These are phyloP conservation scores for Huso huso DNA, from an alignment of 2,797 vertebrate species.

Conservation along the genomic window DNA sequence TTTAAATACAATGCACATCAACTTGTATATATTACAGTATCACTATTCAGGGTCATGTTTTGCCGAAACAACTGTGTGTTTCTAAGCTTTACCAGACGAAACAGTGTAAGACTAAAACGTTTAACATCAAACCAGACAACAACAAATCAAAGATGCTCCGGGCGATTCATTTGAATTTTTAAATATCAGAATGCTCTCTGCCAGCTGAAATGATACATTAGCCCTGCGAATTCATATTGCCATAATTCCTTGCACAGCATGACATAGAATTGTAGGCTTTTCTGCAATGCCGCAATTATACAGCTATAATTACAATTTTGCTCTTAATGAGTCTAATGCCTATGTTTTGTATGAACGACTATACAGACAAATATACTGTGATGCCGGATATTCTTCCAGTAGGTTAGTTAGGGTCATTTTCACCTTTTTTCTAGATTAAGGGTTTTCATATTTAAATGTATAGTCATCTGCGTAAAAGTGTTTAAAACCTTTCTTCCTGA, in stretches of 20 bases:
- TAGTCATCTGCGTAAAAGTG: background rate
- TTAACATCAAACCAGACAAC: slow-evolving; percentile 60
- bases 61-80: too few relatives aligned
- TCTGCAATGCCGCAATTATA: slow-evolving; percentile 9
- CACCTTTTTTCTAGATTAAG: too few relatives aligned
- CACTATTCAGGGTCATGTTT: too few relatives aligned
- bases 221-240: slow-evolving; percentile 18
- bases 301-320: background rate
- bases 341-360: too few relatives aligned
- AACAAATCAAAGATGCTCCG: slow-evolving; percentile 51
- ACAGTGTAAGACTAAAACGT: slow-evolving; percentile 57
- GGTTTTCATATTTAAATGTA: too few relatives aligned
- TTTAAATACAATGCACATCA: too few relatives aligned
- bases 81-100: slow-evolving; percentile 21
- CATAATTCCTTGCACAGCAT: slow-evolving; percentile 22
- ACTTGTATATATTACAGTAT: too few relatives aligned
- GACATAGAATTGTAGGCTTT: slow-evolving; percentile 14
- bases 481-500: background rate
- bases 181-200: slow-evolving; percentile 35
- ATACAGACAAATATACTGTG: too few relatives aligned
- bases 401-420: too few relatives aligned
- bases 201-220: slow-evolving; percentile 22
- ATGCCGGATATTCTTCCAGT: too few relatives aligned
- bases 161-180: slow-evolving; percentile 51
- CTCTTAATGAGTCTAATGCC: too few relatives aligned